phyloP scores from a whole-genome alignment of 2,888 invertebrate genomes.

The Dascillus cervinus region DNA sequence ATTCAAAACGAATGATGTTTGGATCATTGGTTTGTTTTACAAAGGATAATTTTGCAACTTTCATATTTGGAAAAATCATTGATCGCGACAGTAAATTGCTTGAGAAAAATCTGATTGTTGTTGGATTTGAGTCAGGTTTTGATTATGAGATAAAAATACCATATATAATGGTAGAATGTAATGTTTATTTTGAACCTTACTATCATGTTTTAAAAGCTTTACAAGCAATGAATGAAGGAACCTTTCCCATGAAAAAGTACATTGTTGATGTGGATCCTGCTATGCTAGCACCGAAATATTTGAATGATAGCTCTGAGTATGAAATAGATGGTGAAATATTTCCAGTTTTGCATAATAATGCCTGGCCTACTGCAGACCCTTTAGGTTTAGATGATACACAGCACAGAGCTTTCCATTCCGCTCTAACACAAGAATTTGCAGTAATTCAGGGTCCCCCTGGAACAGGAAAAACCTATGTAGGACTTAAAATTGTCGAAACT shows the following conservation, averaged over 20 bases:
- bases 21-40: slow-evolving; percentile 71
- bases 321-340: slow-evolving; percentile 6
- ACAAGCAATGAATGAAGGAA: slow-evolving; percentile 47
- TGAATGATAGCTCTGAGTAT: slow-evolving; percentile 19
- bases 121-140: slow-evolving; percentile 7
- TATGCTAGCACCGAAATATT: slow-evolving; percentile 38
- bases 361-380: slow-evolving; percentile 44
- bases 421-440: slow-evolving; percentile 63
- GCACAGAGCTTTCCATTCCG: slow-evolving; percentile 56
- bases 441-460: slow-evolving; percentile 85
- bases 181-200: slow-evolving; percentile 76
- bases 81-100: slow-evolving; percentile 48
- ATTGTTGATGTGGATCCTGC: slow-evolving; percentile 49
- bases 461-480: slow-evolving; percentile 78
- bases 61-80: slow-evolving; percentile 62
- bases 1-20: slow-evolving; percentile 55
- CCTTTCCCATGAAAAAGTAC: slow-evolving; percentile 61
- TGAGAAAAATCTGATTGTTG: slow-evolving; percentile 41
- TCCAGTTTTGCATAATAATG: background rate
- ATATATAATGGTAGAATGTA: slow-evolving; percentile 66
- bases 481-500: slow-evolving; percentile 63
- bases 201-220: slow-evolving; percentile 63
- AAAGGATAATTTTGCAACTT: slow-evolving; percentile 56
- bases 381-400: slow-evolving; percentile 60
- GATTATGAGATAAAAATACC: slow-evolving; percentile 25